Percentiles rank a stretch among this genome's conserved stretches.
Evolutionary conservation across 2,797 vertebrate genomes (phyloP).

Genomic region (Pseudomugil tenellus): DNA sequence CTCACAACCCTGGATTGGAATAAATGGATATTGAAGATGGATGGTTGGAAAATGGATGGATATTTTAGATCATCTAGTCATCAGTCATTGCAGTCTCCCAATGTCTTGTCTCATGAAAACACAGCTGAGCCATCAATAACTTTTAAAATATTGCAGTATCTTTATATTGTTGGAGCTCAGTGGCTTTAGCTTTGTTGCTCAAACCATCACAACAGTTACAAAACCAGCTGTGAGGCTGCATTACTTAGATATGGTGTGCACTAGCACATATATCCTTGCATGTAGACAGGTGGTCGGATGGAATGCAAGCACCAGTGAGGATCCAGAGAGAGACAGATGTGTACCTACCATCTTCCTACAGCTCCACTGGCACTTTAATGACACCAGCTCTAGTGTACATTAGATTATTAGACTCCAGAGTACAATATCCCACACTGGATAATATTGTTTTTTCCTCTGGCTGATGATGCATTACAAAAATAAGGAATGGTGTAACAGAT

Average conservation of each 20-base stretch:
- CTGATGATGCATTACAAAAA: slow-evolving; percentile 87
- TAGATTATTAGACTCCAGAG: slow-evolving; percentile 85
- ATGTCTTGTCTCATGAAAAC: slow-evolving; percentile 55
- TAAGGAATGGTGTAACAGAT: slow-evolving; percentile 83
- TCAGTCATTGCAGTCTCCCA: slow-evolving; percentile 47
- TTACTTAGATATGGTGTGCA: slow-evolving; percentile 22
- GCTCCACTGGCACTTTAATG: slow-evolving; percentile 79
- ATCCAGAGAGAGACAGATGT: slow-evolving; percentile 70
- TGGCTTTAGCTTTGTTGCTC: slow-evolving; percentile 54
- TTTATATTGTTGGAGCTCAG: slow-evolving; percentile 49
- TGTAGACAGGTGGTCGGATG: slow-evolving; percentile 34
- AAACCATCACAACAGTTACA: slow-evolving; percentile 43
- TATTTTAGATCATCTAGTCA: no score
- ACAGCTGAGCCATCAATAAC: slow-evolving; percentile 56
- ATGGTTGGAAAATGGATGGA: neutral
- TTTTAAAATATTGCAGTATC: slow-evolving; percentile 66
- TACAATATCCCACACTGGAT: slow-evolving; percentile 82
- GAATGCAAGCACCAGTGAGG: slow-evolving; percentile 43
- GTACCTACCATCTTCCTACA: slow-evolving; percentile 70
- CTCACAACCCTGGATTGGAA: neutral
- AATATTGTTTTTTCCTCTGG: slow-evolving; percentile 83
- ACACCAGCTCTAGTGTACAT: slow-evolving; percentile 77
- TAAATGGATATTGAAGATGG: neutral
- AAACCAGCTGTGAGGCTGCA: slow-evolving; percentile 9
- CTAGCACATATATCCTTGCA: slow-evolving; percentile 31